Evolutionary conservation across 2,113 vertebrate species (phyloP).

Genomic region (Crotalus helleri): DNA sequence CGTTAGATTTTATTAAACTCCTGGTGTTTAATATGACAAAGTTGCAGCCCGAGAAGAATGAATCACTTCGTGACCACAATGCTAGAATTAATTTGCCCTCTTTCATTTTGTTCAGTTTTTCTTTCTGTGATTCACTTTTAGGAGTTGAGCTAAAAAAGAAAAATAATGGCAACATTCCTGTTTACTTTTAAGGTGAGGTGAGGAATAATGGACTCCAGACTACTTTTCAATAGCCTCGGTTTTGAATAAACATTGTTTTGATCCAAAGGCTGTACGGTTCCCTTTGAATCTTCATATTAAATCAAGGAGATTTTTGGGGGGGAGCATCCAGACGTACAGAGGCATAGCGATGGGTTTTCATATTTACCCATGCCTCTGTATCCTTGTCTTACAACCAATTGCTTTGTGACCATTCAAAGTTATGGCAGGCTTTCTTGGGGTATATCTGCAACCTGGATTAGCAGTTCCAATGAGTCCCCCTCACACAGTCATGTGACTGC

Average conservation of each 20-base stretch:
- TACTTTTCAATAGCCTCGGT: neutral
- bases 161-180: neutral
- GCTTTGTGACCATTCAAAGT: neutral
- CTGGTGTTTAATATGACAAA: neutral
- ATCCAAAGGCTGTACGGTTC: neutral
- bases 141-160: neutral
- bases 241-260: neutral
- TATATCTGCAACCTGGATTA: neutral
- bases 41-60: neutral
- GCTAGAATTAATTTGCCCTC: neutral
- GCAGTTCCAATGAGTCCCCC: neutral
- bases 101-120: neutral
- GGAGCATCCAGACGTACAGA: neutral
- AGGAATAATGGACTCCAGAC: neutral
- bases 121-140: neutral
- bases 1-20: neutral
- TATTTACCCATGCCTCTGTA: neutral
- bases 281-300: neutral
- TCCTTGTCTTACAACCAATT: neutral
- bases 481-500: neutral
- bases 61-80: neutral
- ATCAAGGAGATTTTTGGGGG: neutral
- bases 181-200: neutral
- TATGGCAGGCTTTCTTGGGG: neutral
- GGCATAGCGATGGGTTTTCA: neutral